These are phyloP conservation scores for Telmatherina bonti DNA, from an alignment of 2,797 vertebrate species.

Conservation along the genomic window DNA sequence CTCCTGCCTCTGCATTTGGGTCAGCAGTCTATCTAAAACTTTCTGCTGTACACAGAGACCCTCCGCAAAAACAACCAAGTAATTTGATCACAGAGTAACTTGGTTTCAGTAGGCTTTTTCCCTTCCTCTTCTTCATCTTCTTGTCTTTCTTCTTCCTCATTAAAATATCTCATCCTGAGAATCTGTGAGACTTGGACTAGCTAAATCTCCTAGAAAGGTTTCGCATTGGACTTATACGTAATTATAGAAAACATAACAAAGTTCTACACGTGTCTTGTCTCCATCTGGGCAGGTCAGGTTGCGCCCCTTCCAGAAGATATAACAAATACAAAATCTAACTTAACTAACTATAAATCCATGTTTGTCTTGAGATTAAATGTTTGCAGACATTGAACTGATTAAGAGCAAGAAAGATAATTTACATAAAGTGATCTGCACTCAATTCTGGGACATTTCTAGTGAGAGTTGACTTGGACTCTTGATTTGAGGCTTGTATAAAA, in stretches of 20 bases:
- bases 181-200: too few species aligned
- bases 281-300: too few species aligned
- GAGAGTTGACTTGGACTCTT: too few species aligned
- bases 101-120: neutral
- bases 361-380: neutral
- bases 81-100: neutral
- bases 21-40: slow-evolving; percentile 8
- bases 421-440: too few species aligned
- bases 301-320: too few species aligned
- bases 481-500: too few species aligned
- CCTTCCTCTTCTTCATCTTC: neutral
- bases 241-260: too few species aligned
- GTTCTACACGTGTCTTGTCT: too few species aligned
- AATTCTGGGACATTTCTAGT: too few species aligned
- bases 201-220: too few species aligned
- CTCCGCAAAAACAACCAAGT: neutral
- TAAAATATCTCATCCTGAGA: too few species aligned
- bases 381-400: neutral
- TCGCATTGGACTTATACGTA: neutral
- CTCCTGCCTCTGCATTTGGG: slow-evolving; percentile 4
- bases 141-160: neutral
- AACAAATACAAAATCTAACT: neutral
- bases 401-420: neutral
- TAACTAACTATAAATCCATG: neutral
- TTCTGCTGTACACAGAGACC: neutral